Conservation (phyloP, 2,888 invertebrate genomes). For the Chorisops tibialis region DNA sequence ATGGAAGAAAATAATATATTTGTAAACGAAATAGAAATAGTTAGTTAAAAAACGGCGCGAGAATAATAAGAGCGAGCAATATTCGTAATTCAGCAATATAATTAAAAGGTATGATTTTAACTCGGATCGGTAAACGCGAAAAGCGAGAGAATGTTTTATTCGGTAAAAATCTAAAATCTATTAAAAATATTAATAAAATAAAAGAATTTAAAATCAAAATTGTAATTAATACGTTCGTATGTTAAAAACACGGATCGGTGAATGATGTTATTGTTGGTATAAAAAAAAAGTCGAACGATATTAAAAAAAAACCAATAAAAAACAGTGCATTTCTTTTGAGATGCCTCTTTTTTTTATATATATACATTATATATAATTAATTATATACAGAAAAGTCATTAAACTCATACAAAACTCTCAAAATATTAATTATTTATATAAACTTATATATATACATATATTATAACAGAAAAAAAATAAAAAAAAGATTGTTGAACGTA, state of each 20-base stretch:
- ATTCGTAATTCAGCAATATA: background rate
- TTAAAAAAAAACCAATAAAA: conserved; percentile 24
- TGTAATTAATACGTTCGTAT: conserved; percentile 19
- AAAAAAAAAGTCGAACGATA: conserved; percentile 24
- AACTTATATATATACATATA: conserved; percentile 35
- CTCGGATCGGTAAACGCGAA: background rate
- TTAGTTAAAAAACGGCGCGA: conserved; percentile 8
- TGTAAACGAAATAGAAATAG: conserved; percentile 22
- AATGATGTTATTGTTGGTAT: conserved; percentile 36
- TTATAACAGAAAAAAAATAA: conserved; percentile 18
- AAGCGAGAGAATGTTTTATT: background rate
- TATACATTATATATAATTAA: conserved; percentile 27
- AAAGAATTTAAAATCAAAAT: conserved; percentile 13
- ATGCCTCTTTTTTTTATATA: conserved; percentile 37
- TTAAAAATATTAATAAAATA: too few species aligned
- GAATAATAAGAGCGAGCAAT: background rate
- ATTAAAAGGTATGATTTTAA: background rate
- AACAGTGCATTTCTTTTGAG: conserved; percentile 39
- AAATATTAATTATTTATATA: conserved; percentile 30
- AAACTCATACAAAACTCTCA: conserved; percentile 29
- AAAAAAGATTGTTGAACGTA: conserved; percentile 31
- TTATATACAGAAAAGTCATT: conserved; percentile 25
- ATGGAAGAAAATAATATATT: conserved; percentile 18
- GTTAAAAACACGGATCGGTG: conserved; percentile 36
- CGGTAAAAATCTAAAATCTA: too few species aligned